Base-by-base conservation (phyloP, 2,888 invertebrate species). In the Epistrophe grossulariae region DNA sequence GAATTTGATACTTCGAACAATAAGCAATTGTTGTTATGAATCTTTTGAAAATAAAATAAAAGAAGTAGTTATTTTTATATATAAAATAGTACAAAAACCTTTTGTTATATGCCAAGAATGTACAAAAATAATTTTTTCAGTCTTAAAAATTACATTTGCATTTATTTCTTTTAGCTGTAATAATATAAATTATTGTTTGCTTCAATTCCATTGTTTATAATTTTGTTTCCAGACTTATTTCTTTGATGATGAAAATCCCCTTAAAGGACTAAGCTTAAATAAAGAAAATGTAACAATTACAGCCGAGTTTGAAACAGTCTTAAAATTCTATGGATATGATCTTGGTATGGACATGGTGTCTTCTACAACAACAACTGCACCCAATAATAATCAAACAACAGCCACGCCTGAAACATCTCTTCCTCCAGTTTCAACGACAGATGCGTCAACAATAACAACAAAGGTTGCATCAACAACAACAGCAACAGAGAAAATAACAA, bases 281-380 rank as follows among this genome's bases (percentile, higher is more conserved):
- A 95, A 96, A 87, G 96, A 96, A 90, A 96, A 97, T 90, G 96
- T 97, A 0, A 95, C 95, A 7, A 94, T 97, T 62, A 95, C 95
- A 48, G 94, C 95, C n/a, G 95, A 95, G 87, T 97, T 96, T 90
- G 95, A 96, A 91, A 94, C 95, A 48, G 94, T 96, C 66, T 91
- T 97, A 45, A 94, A 95, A 88, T 97, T 97, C 91, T 97, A 97
- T 90, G 97, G 97, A 1, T 97, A 96, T 90, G 96, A 97, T 92
- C 94, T 97, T 78, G 95, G 95, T 45, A 88, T 90, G 17, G 92
- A 92, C 73, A 92, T 91, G 92, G 79, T 89, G 5, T 91, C 92
- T 4, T 88, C 91, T 0, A 90, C 89, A 52, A 79, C 88, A 50
- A 80, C 79, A 19, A 19, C 19, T 19, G 10, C 31, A 11, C 9